Evolutionary conservation across 2,888 invertebrate species (phyloP).

Genomic region (Hydrotaea cyrtoneurina): DNA sequence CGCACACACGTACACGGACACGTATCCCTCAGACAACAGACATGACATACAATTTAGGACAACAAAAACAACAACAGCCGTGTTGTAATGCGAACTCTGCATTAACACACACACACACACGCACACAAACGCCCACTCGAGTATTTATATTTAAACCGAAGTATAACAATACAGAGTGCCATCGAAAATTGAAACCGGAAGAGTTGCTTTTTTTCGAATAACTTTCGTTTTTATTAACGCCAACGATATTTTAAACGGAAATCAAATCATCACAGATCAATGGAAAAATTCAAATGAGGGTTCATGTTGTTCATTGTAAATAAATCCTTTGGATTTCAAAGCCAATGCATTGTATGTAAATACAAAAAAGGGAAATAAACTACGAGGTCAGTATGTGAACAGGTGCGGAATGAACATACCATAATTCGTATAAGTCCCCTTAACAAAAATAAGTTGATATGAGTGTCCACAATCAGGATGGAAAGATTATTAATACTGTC

Average conservation of each 20-base stretch:
- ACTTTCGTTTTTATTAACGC: not conserved
- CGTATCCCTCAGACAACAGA: not conserved
- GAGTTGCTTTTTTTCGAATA: not conserved
- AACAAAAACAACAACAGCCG: not conserved
- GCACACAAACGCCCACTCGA: no score
- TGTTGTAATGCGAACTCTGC: not conserved
- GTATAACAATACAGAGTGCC: not conserved
- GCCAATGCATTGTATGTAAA: not conserved
- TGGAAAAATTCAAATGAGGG: not conserved
- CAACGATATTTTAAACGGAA: not conserved
- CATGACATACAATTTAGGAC: not conserved
- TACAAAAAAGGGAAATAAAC: not conserved
- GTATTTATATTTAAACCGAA: not conserved
- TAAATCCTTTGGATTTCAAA: not conserved
- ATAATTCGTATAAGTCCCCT: no score
- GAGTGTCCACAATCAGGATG: no score
- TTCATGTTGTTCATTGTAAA: not conserved
- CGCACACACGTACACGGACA: not conserved
- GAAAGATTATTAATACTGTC: no score
- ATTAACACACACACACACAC: not conserved
- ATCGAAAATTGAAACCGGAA: not conserved
- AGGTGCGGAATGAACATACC: no score
- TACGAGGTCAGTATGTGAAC: not conserved
- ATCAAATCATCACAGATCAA: not conserved
- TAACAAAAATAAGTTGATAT: no score